Evolutionary conservation across 2,797 vertebrate species (phyloP), one percentile per base, ranked within the genome.

Genomic region (Phoebastria nigripes): DNA sequence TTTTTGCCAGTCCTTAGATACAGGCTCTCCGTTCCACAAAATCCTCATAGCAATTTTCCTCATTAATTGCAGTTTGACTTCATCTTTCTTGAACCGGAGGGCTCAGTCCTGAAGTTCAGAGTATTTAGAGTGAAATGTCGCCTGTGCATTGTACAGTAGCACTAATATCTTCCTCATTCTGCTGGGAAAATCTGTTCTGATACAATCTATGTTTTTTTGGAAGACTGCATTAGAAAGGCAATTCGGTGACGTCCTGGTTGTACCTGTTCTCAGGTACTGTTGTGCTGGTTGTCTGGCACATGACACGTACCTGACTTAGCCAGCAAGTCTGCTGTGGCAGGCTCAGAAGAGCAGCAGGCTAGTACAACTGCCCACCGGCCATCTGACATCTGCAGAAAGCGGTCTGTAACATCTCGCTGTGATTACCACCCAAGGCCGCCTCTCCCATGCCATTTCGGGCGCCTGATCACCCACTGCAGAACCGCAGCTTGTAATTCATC

Each of bases 381-480:
- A 0, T 5, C 24, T 62, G 87, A 21, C 4, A 5, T 24, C 66
- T 41, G 76, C 12, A 67, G 93, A 44, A 66, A 66, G 44, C 19
- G 16, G 28, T n/a, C 26, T 44, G 44, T 25, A 29, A 29, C 65
- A 22, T 28, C 33, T 63, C 0, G 1, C 54, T 41, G 25, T 26
- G 70, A 33, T 52, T 16, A 11, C 55, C 33, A 26, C 73, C 29
- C 12, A 28, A 20, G n/a, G 29, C n/a, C 3, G 5, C n/a, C 10
- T 52, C 59, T 72, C 51, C 33, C 47, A 6, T 1, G 1, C 39
- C 28, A 4, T 4, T 37, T 4, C 1, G 16, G 41, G n/a, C 4
- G 2, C 33, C 2, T 2, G 21, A 39, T 42, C 69, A 47, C 15
- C 54, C 29, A 14, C 49, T 3, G 5, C 29, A 55, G 63, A 63